A percentile compares a stretch with the other conserved stretches of the same genome.
Evolutionary conservation across 1,140 invertebrate genomes (phyloP).

Genomic region (Sesamia nonagrioides): DNA sequence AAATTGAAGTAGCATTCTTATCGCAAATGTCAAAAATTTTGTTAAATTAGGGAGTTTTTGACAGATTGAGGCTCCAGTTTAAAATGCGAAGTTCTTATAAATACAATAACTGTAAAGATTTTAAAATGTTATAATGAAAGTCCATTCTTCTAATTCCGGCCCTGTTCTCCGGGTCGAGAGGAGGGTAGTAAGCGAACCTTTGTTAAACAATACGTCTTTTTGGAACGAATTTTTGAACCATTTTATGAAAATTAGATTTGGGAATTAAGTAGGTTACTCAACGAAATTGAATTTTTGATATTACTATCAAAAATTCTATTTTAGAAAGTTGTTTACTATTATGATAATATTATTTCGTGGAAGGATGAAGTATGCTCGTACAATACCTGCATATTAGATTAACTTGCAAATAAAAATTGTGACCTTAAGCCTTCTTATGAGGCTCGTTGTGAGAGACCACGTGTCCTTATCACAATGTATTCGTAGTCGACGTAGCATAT

Average conservation of each 20-base stretch:
- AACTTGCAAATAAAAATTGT: too few species aligned
- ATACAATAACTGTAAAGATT: too few species aligned
- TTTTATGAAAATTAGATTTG: conserved; percentile 76
- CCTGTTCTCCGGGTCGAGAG: conserved; percentile 38
- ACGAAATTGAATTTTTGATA: conserved; percentile 49
- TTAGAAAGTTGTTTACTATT: conserved; percentile 20
- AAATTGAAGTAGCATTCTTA: too few species aligned
- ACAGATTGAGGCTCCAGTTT: too few species aligned
- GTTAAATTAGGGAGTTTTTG: too few species aligned
- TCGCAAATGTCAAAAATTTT: too few species aligned
- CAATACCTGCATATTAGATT: not conserved
- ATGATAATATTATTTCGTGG: conserved; percentile 18
- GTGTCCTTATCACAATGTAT: too few species aligned
- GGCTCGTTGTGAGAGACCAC: too few species aligned
- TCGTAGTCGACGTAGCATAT: too few species aligned
- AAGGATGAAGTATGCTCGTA: not conserved
- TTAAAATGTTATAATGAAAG: too few species aligned
- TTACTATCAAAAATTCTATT: conserved; percentile 9
- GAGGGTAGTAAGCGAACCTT: conserved; percentile 44
- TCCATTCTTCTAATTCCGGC: conserved; percentile 10
- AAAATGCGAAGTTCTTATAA: too few species aligned
- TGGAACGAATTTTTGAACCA: conserved; percentile 56
- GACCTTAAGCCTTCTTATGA: too few species aligned
- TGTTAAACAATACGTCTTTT: conserved; percentile 55
- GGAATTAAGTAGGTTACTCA: conserved; percentile 54